Conservation (phyloP, 2,797 vertebrate species). For the Acipenser ruthenus region DNA sequence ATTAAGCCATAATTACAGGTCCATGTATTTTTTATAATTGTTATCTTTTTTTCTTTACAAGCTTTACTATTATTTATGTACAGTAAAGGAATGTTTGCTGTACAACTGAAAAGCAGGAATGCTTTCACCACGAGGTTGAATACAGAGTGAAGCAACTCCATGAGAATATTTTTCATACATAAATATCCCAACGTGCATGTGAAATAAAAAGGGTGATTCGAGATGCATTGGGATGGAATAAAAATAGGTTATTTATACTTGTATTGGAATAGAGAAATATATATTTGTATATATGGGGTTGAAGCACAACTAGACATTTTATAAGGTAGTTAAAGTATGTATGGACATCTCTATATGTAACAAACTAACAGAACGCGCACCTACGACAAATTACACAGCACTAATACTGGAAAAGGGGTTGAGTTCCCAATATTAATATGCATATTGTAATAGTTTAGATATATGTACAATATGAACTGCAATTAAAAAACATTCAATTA, state of each 20-base stretch:
- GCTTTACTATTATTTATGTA: constrained; percentile 52
- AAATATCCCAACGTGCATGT: constrained; percentile 42
- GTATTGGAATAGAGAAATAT: too few species aligned
- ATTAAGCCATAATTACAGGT: too few species aligned
- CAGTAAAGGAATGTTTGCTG: constrained; percentile 50
- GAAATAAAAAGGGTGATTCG: constrained; percentile 57
- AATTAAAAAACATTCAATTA: too few species aligned
- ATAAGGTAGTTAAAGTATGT: constrained; percentile 28
- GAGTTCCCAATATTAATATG: not conserved
- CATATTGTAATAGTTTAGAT: not conserved
- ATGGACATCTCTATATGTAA: constrained; percentile 52
- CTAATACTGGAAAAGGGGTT: not conserved
- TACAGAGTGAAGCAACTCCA: constrained; percentile 56
- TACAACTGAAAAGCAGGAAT: constrained; percentile 53
- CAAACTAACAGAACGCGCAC: constrained; percentile 27
- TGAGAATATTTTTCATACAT: constrained; percentile 58
- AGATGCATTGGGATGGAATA: constrained; percentile 65
- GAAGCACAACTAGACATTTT: constrained; percentile 40
- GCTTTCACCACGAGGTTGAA: constrained; percentile 55
- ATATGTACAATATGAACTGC: too few species aligned
- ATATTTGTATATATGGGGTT: constrained; percentile 40
- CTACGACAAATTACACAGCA: not conserved
- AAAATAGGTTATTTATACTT: constrained; percentile 53
- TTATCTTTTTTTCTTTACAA: too few species aligned
- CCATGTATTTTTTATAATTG: too few species aligned